These are phyloP conservation scores for Sinodicranocentrus sp. DNA, from an alignment of 2,888 invertebrate species.

Conservation along the genomic window DNA sequence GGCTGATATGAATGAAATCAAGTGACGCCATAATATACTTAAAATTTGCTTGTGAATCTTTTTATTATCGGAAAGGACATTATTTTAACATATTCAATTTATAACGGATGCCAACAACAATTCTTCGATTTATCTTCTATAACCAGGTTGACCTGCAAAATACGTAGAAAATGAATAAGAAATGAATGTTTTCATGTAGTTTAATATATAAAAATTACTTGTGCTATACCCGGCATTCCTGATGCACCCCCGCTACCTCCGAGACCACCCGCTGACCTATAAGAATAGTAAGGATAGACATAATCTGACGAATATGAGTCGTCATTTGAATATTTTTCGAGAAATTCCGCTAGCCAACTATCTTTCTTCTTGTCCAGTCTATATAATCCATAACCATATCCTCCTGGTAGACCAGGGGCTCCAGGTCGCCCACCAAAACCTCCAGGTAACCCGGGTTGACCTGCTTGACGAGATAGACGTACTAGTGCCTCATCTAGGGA, in stretches of 20 bases:
- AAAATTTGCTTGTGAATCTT: no score
- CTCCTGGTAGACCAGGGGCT: background rate
- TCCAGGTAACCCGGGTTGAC: slow-evolving; percentile 1
- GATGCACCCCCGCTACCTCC: slow-evolving; percentile 10
- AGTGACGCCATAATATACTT: no score
- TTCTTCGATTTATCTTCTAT: background rate
- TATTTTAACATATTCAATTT: no score
- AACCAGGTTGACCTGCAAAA: background rate
- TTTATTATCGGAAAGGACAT: background rate
- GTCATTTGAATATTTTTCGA: background rate
- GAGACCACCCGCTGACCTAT: background rate
- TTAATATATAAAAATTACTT: background rate
- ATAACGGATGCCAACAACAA: background rate
- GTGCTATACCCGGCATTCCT: slow-evolving; percentile 9
- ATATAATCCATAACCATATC: background rate
- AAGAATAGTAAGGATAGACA: background rate
- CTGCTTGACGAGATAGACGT: background rate
- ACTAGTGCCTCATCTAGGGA: no score
- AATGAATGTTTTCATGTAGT: background rate
- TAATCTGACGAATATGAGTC: background rate
- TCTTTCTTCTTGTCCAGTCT: background rate
- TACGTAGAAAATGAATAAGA: background rate
- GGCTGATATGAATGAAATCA: no score
- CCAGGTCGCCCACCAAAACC: background rate
- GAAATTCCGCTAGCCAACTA: background rate